A percentile compares a stretch with the other conserved stretches of the same genome.
phyloP scores from a whole-genome alignment of 2,888 invertebrate species.

The Drosophila conformis region DNA sequence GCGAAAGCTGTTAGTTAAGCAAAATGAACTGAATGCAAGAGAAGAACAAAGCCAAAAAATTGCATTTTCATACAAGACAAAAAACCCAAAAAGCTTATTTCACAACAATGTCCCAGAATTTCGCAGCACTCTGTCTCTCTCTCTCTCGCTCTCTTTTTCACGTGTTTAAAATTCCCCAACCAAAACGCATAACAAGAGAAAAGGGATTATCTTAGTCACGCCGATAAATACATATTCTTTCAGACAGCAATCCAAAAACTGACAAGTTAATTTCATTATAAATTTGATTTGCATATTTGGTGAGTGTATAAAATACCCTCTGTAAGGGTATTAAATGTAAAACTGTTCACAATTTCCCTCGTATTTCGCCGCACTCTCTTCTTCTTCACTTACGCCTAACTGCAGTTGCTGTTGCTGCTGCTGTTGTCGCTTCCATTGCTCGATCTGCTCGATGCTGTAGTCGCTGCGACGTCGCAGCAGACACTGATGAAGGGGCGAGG shows the following conservation, averaged over 20 bases:
- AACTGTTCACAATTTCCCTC: slow-evolving; percentile 1
- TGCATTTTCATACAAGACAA: slow-evolving; percentile 3
- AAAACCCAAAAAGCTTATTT: slow-evolving; percentile 31
- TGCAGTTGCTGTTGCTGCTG: slow-evolving; percentile 56
- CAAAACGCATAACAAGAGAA: slow-evolving; percentile 5
- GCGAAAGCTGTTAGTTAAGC: slow-evolving; percentile 36
- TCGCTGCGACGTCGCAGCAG: slow-evolving; percentile 81
- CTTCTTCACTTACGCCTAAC: slow-evolving; percentile 59
- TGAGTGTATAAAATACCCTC: background rate
- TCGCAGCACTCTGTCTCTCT: background rate
- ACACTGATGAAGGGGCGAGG: slow-evolving; percentile 73
- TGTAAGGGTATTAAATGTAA: background rate
- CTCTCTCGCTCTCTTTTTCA: background rate
- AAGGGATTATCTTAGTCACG: background rate
- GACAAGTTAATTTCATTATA: background rate
- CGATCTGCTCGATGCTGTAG: slow-evolving; percentile 76
- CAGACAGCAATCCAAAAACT: background rate
- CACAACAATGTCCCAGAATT: background rate
- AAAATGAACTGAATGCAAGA: slow-evolving; percentile 32
- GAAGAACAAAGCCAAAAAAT: slow-evolving; percentile 18
- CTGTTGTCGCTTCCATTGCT: slow-evolving; percentile 74
- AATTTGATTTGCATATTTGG: background rate
- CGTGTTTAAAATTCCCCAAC: background rate
- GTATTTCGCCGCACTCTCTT: background rate
- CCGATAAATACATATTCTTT: background rate